These are phyloP conservation scores for Horisme vitalbata DNA, from an alignment of 2,888 invertebrate genomes.

Conservation along the genomic window DNA sequence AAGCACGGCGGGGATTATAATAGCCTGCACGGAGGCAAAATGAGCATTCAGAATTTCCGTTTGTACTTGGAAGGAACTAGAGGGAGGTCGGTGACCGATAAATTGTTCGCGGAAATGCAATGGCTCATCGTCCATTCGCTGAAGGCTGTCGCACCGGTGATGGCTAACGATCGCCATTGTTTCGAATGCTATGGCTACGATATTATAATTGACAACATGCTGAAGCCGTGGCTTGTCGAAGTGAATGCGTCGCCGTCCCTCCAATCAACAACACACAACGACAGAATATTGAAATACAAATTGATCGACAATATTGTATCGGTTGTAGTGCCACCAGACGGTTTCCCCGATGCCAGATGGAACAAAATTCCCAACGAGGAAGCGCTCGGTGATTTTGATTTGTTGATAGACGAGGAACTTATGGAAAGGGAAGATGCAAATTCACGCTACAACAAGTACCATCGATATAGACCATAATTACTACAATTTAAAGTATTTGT, in stretches of 20 bases:
- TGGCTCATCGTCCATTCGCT: conserved; percentile 97
- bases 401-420: conserved; percentile 93
- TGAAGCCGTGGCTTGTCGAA: conserved; percentile 97
- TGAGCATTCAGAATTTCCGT: conserved; percentile 95
- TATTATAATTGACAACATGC: conserved; percentile 95
- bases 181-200: conserved; percentile 98
- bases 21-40: conserved; percentile 96
- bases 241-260: conserved; percentile 98
- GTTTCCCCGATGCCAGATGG: conserved; percentile 95
- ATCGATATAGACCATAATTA: conserved; percentile 41
- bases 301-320: conserved; percentile 96
- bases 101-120: conserved; percentile 94
- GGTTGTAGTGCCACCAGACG: conserved; percentile 94
- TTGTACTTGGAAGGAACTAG: conserved; percentile 95
- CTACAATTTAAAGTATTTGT: background rate
- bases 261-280: conserved; percentile 96
- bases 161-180: conserved; percentile 96
- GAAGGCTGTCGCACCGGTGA: conserved; percentile 96
- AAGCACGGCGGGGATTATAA: conserved; percentile 98
- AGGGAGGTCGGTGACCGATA: conserved; percentile 94
- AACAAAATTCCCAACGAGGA: conserved; percentile 90
- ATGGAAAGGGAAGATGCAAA: conserved; percentile 85
- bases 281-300: conserved; percentile 96
- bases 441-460: conserved; percentile 51
- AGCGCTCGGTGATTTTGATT: conserved; percentile 91